Percentiles rank a stretch among this genome's conserved stretches.
Evolutionary conservation across 2,888 invertebrate genomes (phyloP).

Genomic region (Lithophane socia): DNA sequence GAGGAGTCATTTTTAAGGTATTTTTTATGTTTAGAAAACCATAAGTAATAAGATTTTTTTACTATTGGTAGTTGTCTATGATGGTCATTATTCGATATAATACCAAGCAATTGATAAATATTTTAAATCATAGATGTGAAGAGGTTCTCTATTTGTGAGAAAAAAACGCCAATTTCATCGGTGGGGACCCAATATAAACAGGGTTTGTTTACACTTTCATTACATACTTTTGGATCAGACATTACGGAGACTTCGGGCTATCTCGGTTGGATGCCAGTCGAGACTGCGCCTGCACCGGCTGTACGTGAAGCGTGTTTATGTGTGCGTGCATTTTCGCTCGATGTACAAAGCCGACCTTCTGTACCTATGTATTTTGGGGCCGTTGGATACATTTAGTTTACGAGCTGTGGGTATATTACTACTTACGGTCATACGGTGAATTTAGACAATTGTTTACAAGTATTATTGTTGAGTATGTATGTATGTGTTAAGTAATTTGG

Average conservation of each 20-base stretch:
- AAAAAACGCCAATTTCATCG: too few relatives aligned
- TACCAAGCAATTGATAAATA: too few relatives aligned
- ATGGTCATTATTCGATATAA: too few relatives aligned
- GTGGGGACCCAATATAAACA: too few relatives aligned
- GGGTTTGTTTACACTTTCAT: not conserved
- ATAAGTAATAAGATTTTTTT: too few relatives aligned
- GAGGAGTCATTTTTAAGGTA: too few relatives aligned
- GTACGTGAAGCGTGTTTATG: too few relatives aligned
- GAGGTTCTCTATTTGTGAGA: too few relatives aligned
- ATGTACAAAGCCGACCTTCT: not conserved
- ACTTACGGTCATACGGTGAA: not conserved
- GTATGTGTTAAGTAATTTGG: conserved; percentile 27
- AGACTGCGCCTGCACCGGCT: too few relatives aligned
- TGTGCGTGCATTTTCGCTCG: not conserved
- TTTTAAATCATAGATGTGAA: too few relatives aligned
- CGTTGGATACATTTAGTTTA: conserved; percentile 20
- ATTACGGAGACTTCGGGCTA: not conserved
- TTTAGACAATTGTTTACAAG: conserved; percentile 23
- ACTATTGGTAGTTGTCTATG: too few relatives aligned
- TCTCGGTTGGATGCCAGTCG: not conserved
- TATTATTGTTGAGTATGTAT: conserved; percentile 24
- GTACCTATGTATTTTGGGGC: not conserved
- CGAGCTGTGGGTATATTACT: conserved; percentile 10
- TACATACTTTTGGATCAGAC: not conserved
- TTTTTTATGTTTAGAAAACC: too few relatives aligned